Conservation (phyloP, 2,113 vertebrate genomes). For the Mungos mungo region DNA sequence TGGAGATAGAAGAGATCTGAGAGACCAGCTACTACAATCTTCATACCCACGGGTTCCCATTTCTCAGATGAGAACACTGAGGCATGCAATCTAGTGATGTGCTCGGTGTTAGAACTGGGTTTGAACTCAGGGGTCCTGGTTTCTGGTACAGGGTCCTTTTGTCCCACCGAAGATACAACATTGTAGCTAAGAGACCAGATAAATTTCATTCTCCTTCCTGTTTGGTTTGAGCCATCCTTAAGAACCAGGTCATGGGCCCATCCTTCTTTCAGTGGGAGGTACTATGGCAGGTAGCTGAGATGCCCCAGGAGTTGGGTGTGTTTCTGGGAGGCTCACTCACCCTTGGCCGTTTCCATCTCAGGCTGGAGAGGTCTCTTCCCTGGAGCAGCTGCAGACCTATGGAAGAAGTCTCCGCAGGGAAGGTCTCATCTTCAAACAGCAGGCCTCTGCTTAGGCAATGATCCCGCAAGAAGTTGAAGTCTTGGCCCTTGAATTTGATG, state of each 20-base stretch:
- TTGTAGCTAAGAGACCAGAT: background rate
- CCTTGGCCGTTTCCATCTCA: slow-evolving; percentile 82
- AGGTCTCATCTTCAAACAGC: slow-evolving; percentile 83
- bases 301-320: background rate
- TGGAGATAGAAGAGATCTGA: background rate
- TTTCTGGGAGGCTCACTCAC: slow-evolving; percentile 73
- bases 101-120: background rate
- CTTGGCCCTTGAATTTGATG: slow-evolving; percentile 79
- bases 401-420: slow-evolving; percentile 77
- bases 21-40: background rate
- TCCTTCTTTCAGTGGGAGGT: background rate
- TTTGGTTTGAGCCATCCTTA: background rate
- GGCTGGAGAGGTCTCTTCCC: background rate
- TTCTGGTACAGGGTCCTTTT: background rate
- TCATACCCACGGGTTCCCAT: background rate
- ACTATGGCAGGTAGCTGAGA: background rate
- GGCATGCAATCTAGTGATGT: background rate
- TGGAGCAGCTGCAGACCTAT: slow-evolving; percentile 77
- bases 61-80: background rate
- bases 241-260: background rate
- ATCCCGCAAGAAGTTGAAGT: slow-evolving; percentile 77
- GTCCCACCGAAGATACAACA: background rate
- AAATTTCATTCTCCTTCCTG: background rate
- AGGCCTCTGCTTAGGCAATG: slow-evolving; percentile 72
- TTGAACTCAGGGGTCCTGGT: background rate